Conservation (phyloP, 2,797 vertebrate species). For the Acanthurus lineatus region DNA sequence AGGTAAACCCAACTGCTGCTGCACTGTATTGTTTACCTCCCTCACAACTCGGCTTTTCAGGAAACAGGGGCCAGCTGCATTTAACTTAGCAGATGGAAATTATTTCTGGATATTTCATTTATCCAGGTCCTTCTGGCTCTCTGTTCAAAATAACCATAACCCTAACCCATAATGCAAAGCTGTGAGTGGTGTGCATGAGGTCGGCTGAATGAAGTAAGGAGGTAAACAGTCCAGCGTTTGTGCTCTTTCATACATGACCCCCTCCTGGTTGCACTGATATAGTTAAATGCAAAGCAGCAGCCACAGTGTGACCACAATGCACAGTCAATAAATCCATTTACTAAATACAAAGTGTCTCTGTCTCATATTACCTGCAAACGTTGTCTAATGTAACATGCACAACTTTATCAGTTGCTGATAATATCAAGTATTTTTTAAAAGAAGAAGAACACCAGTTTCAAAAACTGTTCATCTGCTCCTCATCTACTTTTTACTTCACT, state of each 20-base stretch:
- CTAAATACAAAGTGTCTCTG: not conserved
- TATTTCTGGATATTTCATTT: slow-evolving; percentile 22
- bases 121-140: not conserved
- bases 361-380: slow-evolving; percentile 20
- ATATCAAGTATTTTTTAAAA: no score
- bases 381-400: slow-evolving; percentile 21
- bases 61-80: slow-evolving; percentile 7
- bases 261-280: not conserved
- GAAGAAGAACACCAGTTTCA: no score
- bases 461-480: no score
- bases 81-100: slow-evolving; percentile 39
- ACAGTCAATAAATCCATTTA: slow-evolving; percentile 17
- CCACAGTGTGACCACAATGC: not conserved
- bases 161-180: slow-evolving; percentile 8
- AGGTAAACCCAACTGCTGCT: slow-evolving; percentile 62
- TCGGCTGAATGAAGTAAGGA: slow-evolving; percentile 3
- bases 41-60: slow-evolving; percentile 22
- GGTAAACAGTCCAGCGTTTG: not conserved
- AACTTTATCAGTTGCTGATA: slow-evolving; percentile 3
- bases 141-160: slow-evolving; percentile 21
- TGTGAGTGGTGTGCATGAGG: not conserved
- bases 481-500: no score
- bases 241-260: not conserved
- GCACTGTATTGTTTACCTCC: slow-evolving; percentile 34
- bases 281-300: slow-evolving; percentile 3